Percentiles rank a stretch among this genome's conserved stretches.
phyloP scores from a whole-genome alignment of 2,888 invertebrate genomes.

The Caenorhabditis becei region DNA sequence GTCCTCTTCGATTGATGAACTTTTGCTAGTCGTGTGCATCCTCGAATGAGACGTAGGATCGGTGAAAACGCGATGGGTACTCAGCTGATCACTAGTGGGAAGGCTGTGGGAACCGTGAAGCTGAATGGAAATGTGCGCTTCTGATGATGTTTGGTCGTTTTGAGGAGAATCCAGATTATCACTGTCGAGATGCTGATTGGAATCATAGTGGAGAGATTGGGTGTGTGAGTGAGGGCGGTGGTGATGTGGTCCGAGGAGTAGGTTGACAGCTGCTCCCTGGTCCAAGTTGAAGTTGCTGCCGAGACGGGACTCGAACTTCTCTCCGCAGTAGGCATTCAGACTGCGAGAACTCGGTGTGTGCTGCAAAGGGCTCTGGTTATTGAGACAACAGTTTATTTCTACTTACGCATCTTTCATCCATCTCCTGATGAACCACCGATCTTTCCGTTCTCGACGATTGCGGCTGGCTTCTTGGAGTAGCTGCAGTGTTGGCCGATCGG shows the following conservation, averaged over 20 bases:
- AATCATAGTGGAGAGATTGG: conserved; percentile 23
- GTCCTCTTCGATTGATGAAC: conserved; percentile 54
- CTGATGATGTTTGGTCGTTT: neutral
- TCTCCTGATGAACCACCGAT: conserved; percentile 12
- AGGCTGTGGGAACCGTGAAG: conserved; percentile 13
- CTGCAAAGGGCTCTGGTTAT: conserved; percentile 23
- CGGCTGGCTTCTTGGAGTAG: conserved; percentile 42
- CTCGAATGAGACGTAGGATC: neutral
- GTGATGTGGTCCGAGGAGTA: conserved; percentile 51
- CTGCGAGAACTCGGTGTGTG: conserved; percentile 35
- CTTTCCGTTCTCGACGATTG: conserved; percentile 20
- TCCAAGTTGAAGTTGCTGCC: conserved; percentile 68
- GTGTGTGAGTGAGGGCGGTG: neutral
- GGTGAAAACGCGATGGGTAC: conserved; percentile 3
- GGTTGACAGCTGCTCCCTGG: conserved; percentile 54
- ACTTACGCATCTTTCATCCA: conserved; percentile 55
- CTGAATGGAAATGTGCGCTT: neutral
- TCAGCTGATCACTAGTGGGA: conserved; percentile 17
- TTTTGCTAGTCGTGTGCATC: conserved; percentile 30
- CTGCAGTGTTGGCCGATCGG: neutral
- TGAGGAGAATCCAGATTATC: conserved; percentile 22
- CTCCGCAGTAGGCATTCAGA: conserved; percentile 49
- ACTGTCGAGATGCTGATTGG: conserved; percentile 35
- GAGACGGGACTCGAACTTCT: conserved; percentile 65
- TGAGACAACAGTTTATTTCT: neutral